These are phyloP conservation scores for Carposina sasakii DNA, from an alignment of 1,140 invertebrate species.

Conservation along the genomic window DNA sequence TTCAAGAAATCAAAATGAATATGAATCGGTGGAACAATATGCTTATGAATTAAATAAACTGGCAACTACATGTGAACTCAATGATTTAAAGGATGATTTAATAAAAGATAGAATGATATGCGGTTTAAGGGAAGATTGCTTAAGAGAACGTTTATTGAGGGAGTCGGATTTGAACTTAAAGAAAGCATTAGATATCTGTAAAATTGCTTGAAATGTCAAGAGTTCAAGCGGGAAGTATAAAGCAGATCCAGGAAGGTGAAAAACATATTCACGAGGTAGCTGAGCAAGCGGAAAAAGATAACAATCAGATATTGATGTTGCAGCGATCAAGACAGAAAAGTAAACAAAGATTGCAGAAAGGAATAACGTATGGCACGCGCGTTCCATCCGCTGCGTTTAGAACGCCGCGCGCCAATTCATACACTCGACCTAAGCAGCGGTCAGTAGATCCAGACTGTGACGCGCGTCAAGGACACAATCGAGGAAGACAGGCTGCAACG, in stretches of 20 bases:
- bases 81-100: constrained; percentile 14
- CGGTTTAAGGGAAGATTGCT: constrained; percentile 4
- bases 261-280: background rate
- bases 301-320: background rate
- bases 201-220: constrained; percentile 8
- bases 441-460: background rate
- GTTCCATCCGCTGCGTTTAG: background rate
- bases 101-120: constrained; percentile 19
- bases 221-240: constrained; percentile 8
- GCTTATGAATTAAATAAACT: constrained; percentile 21
- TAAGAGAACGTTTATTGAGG: constrained; percentile 5
- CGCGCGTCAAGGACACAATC: background rate
- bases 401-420: background rate
- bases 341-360: background rate
- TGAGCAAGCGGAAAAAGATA: background rate
- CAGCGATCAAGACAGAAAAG: no score
- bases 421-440: background rate
- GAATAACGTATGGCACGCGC: background rate
- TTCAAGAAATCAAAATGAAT: constrained; percentile 17
- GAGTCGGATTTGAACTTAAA: constrained; percentile 4
- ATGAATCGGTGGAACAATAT: constrained; percentile 20
- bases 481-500: background rate
- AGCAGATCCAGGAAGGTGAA: background rate
- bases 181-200: constrained; percentile 13
- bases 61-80: constrained; percentile 23